Base-by-base conservation (phyloP, 30 jellyfish, hydroid and myxozoan species). In the Aurelia aurita complex sp. Pacific region DNA sequence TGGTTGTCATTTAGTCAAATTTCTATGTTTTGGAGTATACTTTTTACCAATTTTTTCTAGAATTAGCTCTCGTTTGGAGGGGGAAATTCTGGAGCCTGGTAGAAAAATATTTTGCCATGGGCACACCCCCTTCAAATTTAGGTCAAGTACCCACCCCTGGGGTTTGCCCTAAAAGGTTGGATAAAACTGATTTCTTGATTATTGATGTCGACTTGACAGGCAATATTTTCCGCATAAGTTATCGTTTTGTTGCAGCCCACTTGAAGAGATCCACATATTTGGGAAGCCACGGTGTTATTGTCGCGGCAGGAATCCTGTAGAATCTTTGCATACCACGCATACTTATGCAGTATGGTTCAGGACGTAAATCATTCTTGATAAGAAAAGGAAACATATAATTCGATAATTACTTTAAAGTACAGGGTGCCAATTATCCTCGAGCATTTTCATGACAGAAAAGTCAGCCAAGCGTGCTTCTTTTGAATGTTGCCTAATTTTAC, bases 361-460 rank as follows among this genome's bases (percentile, higher is more conserved):
- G 68, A 74, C 87, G 84, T 50, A 77, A 53, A 86, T 84, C 82
- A 74, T 73, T 74, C 42, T 59, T 17, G 35, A 10, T 13, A 61
- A 40, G 80, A 65, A 50, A 36, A 62, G 73, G 78, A 84, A 73
- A 50, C 54, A 69, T 74, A 50, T 84, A 84, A 80, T 68, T 67
- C 76, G 78, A 68, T 80, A 80, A 84, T 84, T 71, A 74, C 93
- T 73, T 84, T 84, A 53, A 11, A 52, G 80, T 84, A 11, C 46
- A 74, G 53, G 82, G 86, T 83, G 92, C 87, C 92, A 83, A 83
- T 73, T 83, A 83, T 83, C 67, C 74, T 17, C 17, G 65, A 75
- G 73, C 83, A 77, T 13, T 50, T 66, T 61, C 65, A 57, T 9
- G n/a, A 77, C 60, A 60, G 66, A 79, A 52, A 36, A 54, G 3